Evolutionary conservation across 2,888 invertebrate genomes (phyloP).

Genomic region (Epinotia ramella): DNA sequence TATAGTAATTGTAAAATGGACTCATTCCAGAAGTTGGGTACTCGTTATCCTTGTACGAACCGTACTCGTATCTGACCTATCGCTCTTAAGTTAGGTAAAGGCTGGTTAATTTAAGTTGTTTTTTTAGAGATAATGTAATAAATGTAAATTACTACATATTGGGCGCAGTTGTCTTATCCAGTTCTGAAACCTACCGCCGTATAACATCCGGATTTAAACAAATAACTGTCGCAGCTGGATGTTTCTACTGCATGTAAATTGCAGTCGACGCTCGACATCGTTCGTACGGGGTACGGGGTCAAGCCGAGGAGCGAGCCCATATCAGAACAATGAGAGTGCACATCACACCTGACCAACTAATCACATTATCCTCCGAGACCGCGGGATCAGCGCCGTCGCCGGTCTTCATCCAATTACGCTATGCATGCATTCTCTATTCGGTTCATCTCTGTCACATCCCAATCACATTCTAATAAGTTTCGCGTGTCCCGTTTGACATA

Average conservation of each 20-base stretch:
- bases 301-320: not conserved
- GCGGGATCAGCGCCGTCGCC: conserved; percentile 20
- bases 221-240: not conserved
- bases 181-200: not conserved
- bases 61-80: too few relatives aligned
- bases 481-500: not conserved
- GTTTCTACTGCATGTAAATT: not conserved
- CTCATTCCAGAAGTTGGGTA: too few relatives aligned
- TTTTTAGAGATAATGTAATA: too few relatives aligned
- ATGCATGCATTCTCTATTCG: conserved; percentile 8
- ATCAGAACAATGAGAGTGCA: conserved; percentile 16
- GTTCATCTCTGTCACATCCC: not conserved
- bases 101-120: too few relatives aligned
- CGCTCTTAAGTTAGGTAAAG: too few relatives aligned
- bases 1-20: too few relatives aligned
- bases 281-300: not conserved
- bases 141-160: too few relatives aligned
- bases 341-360: conserved; percentile 33
- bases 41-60: too few relatives aligned
- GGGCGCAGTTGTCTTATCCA: not conserved
- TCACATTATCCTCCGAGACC: conserved; percentile 33
- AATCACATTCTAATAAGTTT: not conserved
- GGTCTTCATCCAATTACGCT: conserved; percentile 41
- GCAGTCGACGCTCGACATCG: not conserved
- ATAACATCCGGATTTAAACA: not conserved